These are phyloP conservation scores for Hystrix cristata DNA, from an alignment of 2,113 vertebrate species.

Conservation along the genomic window DNA sequence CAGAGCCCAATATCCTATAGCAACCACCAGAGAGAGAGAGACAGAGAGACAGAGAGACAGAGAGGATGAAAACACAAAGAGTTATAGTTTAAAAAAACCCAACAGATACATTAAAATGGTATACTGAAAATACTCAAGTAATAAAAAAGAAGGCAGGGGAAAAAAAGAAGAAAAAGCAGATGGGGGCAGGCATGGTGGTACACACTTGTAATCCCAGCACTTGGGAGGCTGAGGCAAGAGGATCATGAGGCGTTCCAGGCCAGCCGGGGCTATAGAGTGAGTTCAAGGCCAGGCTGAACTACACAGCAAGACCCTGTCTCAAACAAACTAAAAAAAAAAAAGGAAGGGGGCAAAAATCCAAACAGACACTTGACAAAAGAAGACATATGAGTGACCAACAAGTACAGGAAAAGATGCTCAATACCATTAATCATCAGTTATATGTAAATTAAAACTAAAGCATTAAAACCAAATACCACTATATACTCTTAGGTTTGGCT, in stretches of 20 bases:
- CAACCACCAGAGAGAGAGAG: background rate
- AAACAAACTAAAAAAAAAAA: background rate
- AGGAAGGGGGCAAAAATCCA: background rate
- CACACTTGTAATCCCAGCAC: background rate
- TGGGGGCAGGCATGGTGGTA: background rate
- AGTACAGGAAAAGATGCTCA: background rate
- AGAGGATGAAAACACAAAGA: background rate
- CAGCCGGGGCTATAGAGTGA: background rate
- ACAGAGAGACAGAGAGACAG: background rate
- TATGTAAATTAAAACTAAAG: slow-evolving; percentile 56
- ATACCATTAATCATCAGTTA: background rate
- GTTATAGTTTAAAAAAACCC: background rate
- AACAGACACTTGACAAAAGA: slow-evolving; percentile 10
- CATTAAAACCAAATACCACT: slow-evolving; percentile 39
- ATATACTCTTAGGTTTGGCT: background rate
- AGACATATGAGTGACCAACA: background rate
- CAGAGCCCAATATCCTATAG: background rate
- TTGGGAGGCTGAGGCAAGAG: background rate
- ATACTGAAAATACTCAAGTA: slow-evolving; percentile 11
- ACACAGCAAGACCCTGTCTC: background rate
- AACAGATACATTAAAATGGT: background rate
- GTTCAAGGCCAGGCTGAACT: background rate
- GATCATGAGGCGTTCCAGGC: background rate
- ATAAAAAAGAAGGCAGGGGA: slow-evolving; percentile 11
- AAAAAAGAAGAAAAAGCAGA: background rate